Base-by-base conservation (phyloP, 2,888 invertebrate species). In the Agrochola macilenta region DNA sequence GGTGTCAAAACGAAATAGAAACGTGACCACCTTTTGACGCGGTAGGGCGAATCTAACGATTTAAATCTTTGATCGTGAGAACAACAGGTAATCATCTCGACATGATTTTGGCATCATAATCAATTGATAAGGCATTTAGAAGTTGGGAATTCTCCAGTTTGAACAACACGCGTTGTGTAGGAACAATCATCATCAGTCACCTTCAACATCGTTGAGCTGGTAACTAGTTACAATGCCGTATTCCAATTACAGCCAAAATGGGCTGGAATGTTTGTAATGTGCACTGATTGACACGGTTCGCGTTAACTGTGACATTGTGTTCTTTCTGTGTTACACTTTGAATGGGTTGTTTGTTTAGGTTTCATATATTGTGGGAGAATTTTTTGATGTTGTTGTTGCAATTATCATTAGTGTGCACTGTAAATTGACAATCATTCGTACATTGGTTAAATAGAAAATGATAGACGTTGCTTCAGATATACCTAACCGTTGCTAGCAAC, bases 231-330 rank as follows among this genome's bases (percentile, higher is more conserved):
- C 73, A 76, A 63, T 69, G 60, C 74, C 72, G 77, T 87, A 78
- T 85, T 76, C 77, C 82, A 84, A 76, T 76, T 85, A 76, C 73
- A 64, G 61, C 39, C 52, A 65, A 61, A 66, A 57, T 43, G 14
- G 46, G n/a, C 49, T 75, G 39, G 58, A 85, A 66, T 76, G 70
- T 77, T 66, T 74, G 74, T 65, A 49, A 74, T 78, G 75, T 68
- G 68, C 74, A 77, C 68, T 74, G 87, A 83, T 74, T 86, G 87
- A 78, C 84, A 79, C 84, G 20, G 74, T 80, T 83, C 74, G 57
- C 58, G 73, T 75, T 82, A 57, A 68, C 74, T 64, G 64, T 74
- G 63, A 52, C 69, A 73, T 81, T 84, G 65, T 69, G 46, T 75
- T 52, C 65, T 82, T 69, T 69, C 60, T 75, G 82, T 46, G 72